Percentiles rank a stretch among this genome's conserved stretches.
Evolutionary conservation across 2,888 invertebrate species (phyloP).

Genomic region (Neuroscelio doddi): DNA sequence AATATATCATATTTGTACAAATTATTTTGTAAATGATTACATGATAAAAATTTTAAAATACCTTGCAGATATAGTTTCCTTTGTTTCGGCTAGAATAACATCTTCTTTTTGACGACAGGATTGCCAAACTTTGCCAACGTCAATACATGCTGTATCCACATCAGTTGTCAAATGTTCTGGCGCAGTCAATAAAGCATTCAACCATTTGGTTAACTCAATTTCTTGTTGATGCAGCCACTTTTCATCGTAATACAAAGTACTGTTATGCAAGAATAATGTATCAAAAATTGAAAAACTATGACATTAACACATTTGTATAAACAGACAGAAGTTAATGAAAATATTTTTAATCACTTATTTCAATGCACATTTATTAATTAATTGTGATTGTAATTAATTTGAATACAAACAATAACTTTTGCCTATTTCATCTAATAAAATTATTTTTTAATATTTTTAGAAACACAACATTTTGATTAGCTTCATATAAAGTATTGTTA

Average conservation of each 20-base stretch:
- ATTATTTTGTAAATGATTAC: no score
- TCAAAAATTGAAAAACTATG: slow-evolving; percentile 3
- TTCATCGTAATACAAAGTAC: slow-evolving; percentile 80
- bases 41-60: no score
- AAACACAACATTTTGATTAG: no score
- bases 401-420: no score
- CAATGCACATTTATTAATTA: no score
- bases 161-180: slow-evolving; percentile 76
- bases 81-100: slow-evolving; percentile 79
- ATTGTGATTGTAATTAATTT: no score
- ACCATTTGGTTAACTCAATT: slow-evolving; percentile 83
- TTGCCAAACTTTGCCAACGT: slow-evolving; percentile 84
- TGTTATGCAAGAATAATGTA: slow-evolving; percentile 28
- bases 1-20: no score
- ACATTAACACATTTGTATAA: slow-evolving; percentile 1
- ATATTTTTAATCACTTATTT: no score
- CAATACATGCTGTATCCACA: slow-evolving; percentile 78
- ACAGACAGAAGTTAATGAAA: not conserved
- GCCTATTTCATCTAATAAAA: not conserved
- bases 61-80: slow-evolving; percentile 79
- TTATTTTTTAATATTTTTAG: no score
- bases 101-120: slow-evolving; percentile 80
- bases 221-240: slow-evolving; percentile 81
- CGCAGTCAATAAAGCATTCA: slow-evolving; percentile 84
- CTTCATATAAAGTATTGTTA: no score